Conservation (phyloP, 2,888 invertebrate species). For the Athetis lepigone region DNA sequence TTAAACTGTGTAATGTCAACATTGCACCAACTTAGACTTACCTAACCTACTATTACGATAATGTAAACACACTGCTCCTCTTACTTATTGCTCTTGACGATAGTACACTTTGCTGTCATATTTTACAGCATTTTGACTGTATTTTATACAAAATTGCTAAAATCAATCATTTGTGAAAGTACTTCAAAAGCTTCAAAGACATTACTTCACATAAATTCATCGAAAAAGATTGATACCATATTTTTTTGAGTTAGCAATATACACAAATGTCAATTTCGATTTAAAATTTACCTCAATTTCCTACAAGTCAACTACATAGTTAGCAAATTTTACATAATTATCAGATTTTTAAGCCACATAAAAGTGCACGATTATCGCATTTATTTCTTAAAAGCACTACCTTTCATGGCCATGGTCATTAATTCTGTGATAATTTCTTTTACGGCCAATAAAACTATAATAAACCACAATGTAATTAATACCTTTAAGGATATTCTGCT, state of each 20-base stretch:
- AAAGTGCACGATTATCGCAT: slow-evolving; percentile 9
- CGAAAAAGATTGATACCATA: too few relatives aligned
- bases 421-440: slow-evolving; percentile 41
- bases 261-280: too few relatives aligned
- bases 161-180: too few relatives aligned
- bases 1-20: slow-evolving; percentile 45
- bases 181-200: too few relatives aligned
- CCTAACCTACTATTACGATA: slow-evolving; percentile 35
- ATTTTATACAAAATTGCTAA: too few relatives aligned
- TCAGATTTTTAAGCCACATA: not conserved
- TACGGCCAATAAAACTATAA: slow-evolving; percentile 43
- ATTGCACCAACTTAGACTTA: slow-evolving; percentile 46
- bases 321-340: too few relatives aligned
- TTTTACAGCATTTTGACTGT: not conserved
- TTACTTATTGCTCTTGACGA: slow-evolving; percentile 13
- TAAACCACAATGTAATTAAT: slow-evolving; percentile 55
- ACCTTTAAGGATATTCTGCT: slow-evolving; percentile 34
- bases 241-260: too few relatives aligned
- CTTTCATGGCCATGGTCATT: slow-evolving; percentile 20
- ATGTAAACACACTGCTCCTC: slow-evolving; percentile 22
- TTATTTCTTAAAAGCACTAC: slow-evolving; percentile 10
- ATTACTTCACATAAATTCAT: too few relatives aligned
- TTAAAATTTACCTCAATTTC: too few relatives aligned
- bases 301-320: too few relatives aligned
- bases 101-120: not conserved